Evolutionary conservation across 2,113 vertebrate genomes (phyloP).

Genomic region (Colistium nudipinnis): DNA sequence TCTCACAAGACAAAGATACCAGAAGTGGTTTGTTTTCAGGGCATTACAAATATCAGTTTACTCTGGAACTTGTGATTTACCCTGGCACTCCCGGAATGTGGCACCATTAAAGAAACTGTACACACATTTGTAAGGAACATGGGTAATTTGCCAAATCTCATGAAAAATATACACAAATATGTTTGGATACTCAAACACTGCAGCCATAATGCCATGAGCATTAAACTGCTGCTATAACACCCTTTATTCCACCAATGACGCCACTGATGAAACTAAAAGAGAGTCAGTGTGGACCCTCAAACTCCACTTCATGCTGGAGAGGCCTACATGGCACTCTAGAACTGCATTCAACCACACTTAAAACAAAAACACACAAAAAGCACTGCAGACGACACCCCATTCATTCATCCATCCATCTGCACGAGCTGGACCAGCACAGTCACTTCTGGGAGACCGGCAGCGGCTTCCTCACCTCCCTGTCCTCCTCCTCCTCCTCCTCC

Average conservation of each 20-base stretch:
- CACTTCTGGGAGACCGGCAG: conserved; percentile 13
- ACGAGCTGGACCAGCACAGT: not conserved
- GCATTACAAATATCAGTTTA: no score
- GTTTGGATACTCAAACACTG: not conserved
- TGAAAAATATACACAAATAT: no score
- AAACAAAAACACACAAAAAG: not conserved
- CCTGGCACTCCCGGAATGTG: no score
- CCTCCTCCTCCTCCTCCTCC: conserved; percentile 79
- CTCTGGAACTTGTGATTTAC: no score
- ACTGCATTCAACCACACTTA: conserved; percentile 1
- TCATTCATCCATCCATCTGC: no score
- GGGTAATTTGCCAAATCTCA: no score
- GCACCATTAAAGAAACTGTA: no score
- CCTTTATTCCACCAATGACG: not conserved
- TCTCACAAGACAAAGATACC: not conserved
- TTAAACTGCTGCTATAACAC: not conserved
- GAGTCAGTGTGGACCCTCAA: not conserved
- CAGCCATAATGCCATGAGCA: not conserved
- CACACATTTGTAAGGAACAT: no score
- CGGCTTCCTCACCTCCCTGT: conserved; percentile 64
- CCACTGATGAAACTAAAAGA: no score
- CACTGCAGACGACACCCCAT: not conserved
- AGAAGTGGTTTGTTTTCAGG: no score
- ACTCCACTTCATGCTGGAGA: conserved; percentile 2
- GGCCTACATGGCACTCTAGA: not conserved